Evolutionary conservation across 2,888 invertebrate genomes (phyloP), one percentile per base, ranked within the genome.

Genomic region (Drosophila diplacantha): DNA sequence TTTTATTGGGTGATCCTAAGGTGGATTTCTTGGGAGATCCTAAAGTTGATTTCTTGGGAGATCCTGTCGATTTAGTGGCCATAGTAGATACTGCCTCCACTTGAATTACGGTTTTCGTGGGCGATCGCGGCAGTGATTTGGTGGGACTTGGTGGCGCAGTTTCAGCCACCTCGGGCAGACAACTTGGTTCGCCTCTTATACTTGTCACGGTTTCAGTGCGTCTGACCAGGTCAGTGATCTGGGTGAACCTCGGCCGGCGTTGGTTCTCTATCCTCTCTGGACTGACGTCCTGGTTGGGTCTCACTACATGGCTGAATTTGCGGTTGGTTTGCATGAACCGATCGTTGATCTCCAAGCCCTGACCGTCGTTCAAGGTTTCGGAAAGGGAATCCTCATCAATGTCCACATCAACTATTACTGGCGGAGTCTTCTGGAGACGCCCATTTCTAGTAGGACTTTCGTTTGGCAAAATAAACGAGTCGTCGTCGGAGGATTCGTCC

Each of bases 201-300:
- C 9, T 11, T 3, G 38, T 26, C 3, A 3, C 11, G 24, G 18
- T 46, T 14, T 35, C 64, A 5, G 43, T 39, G 29, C 50, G 65
- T 9, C 58, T 71, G 9, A 86, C 76, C 32, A 87, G 69, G 26
- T 87, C 87, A 0, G 84, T 81, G 31, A 87, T 85, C 66, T 81
- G 75, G 0, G 87, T 87, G 43, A 86, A 87, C 11, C 85, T 77
- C 31, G 74, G 77, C 16, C 69, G 67, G 8, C 46, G 41, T 7
- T 66, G 47, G 18, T 11, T 35, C 32, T 24, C 26, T 24, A 5
- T 20, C 9, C 43, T 24, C 7, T 52, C 60, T 16, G 72, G 58
- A 14, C 34, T 31, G 1, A 12, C 47, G 3, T 12, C 16, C 4
- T 53, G 41, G 35, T 26, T 65, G 4, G 81, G 29, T n/a, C 65